A percentile compares a stretch with the other conserved stretches of the same genome.
phyloP scores from a whole-genome alignment of 2,888 invertebrate species.

The Pyrocoelia pectoralis region DNA sequence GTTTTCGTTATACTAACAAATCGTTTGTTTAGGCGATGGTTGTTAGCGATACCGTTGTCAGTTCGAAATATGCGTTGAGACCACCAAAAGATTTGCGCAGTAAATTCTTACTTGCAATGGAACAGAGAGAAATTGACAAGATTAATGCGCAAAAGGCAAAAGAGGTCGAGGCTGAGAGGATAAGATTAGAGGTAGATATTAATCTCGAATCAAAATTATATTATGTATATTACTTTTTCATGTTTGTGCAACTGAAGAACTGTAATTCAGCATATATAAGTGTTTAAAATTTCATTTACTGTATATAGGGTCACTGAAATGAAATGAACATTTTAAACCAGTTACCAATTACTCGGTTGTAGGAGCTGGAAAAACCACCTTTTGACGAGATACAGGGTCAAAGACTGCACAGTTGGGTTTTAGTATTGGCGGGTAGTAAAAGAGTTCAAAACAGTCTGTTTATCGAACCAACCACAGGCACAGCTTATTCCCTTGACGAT shows the following conservation, averaged over 20 bases:
- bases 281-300: too few relatives aligned
- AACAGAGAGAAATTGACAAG: slow-evolving; percentile 59
- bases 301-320: too few relatives aligned
- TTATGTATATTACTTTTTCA: too few relatives aligned
- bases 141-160: slow-evolving; percentile 44
- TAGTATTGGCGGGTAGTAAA: slow-evolving; percentile 68
- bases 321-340: too few relatives aligned
- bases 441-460: slow-evolving; percentile 75
- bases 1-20: slow-evolving; percentile 5
- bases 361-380: slow-evolving; percentile 72
- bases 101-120: slow-evolving; percentile 65
- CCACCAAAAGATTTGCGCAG: slow-evolving; percentile 66
- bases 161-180: slow-evolving; percentile 38
- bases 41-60: slow-evolving; percentile 41
- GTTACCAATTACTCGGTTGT: too few relatives aligned
- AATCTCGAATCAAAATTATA: too few relatives aligned
- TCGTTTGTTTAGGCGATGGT: slow-evolving; percentile 42
- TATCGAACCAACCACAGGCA: slow-evolving; percentile 86
- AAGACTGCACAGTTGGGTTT: slow-evolving; percentile 86
- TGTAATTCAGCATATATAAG: too few relatives aligned
- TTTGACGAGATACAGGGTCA: slow-evolving; percentile 72
- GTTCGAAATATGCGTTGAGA: slow-evolving; percentile 63
- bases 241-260: too few relatives aligned
- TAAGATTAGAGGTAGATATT: slow-evolving; percentile 33
- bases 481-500: slow-evolving; percentile 64